Evolutionary conservation across 37 sponge, comb jelly and placozoan species (phyloP).

Genomic region (Halichondria panicea): DNA sequence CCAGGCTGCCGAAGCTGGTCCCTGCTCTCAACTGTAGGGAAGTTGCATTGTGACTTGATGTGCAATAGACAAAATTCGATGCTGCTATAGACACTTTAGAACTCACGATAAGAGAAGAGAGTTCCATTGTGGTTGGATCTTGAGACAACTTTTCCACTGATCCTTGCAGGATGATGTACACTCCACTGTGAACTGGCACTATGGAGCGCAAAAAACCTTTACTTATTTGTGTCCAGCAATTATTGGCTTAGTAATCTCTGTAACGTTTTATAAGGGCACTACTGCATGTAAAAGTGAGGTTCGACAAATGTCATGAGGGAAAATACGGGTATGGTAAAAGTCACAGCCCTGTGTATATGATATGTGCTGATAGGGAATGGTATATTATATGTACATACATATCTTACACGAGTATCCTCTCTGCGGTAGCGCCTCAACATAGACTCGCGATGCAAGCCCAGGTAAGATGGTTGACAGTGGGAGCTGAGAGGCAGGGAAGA

Average conservation of each 20-base stretch:
- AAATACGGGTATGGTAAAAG: too few species aligned
- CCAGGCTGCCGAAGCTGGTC: conserved; percentile 34
- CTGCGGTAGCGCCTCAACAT: conserved; percentile 4
- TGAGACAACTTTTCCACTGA: conserved; percentile 16
- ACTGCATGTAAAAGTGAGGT: too few species aligned
- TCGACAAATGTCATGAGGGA: too few species aligned
- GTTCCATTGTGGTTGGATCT: conserved; percentile 1
- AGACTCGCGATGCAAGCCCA: conserved; percentile 23
- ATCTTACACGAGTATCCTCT: conserved; percentile 34
- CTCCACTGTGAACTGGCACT: conserved; percentile 51
- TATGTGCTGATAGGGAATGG: too few species aligned
- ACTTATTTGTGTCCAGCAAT: too few species aligned
- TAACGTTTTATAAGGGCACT: too few species aligned
- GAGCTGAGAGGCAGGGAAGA: conserved; percentile 9
- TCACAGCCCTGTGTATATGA: too few species aligned
- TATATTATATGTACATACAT: not conserved
- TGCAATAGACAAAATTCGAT: not conserved
- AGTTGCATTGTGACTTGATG: not conserved
- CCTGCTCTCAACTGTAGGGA: conserved; percentile 34
- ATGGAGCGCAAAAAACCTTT: too few species aligned
- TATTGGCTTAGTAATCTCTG: too few species aligned
- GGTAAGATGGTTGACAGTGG: not conserved
- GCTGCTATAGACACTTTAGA: not conserved
- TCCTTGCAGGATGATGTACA: conserved; percentile 52
- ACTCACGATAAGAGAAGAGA: not conserved